Conservation (phyloP, 2,797 vertebrate genomes). For the Sebastes matsubarae region DNA sequence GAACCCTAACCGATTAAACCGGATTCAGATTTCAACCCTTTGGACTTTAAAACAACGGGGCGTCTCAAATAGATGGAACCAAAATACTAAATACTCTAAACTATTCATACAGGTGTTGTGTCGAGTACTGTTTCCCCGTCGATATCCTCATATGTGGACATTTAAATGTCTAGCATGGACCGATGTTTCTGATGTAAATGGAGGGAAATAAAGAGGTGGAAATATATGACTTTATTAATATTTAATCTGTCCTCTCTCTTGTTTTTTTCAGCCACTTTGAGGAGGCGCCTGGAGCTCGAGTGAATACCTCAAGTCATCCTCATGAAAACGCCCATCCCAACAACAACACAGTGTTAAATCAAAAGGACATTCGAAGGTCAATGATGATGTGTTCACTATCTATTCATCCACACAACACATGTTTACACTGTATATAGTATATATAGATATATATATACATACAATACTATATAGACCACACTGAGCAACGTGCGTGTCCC, state of each 20-base stretch:
- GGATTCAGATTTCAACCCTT: neutral
- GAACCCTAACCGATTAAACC: too few relatives aligned
- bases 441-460: conserved; percentile 25
- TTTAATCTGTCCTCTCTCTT: conserved; percentile 6
- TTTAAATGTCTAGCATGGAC: neutral
- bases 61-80: too few relatives aligned
- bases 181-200: neutral
- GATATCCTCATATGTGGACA: neutral
- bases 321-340: conserved; percentile 85
- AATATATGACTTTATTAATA: neutral
- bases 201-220: neutral
- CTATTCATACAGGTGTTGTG: too few relatives aligned
- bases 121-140: too few relatives aligned
- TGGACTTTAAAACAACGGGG: too few relatives aligned
- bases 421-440: conserved; percentile 88
- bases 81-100: too few relatives aligned
- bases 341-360: conserved; percentile 79
- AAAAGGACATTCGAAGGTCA: conserved; percentile 77
- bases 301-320: conserved; percentile 80
- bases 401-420: conserved; percentile 78
- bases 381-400: conserved; percentile 76
- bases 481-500: conserved; percentile 65
- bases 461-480: conserved; percentile 56
- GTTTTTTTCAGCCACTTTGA: conserved; percentile 87
- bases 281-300: conserved; percentile 65